Base-by-base conservation (phyloP, 2,888 invertebrate species). In the Ectemnius lituratus region DNA sequence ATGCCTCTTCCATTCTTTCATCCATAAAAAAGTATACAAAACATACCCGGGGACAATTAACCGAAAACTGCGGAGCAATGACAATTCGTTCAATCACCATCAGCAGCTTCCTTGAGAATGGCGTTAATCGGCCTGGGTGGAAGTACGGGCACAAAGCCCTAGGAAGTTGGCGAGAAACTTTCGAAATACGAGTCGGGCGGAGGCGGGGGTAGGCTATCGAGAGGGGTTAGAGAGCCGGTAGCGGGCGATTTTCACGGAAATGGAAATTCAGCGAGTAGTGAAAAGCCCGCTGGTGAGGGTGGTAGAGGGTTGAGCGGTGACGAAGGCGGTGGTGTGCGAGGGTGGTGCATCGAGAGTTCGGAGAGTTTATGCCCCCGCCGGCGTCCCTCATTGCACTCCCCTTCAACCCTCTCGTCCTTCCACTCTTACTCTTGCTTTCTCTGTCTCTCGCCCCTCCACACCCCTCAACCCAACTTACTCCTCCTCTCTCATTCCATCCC, bases 301-400 rank as follows among this genome's bases (percentile, higher is more conserved):
- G 79, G 77, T 77, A 82, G 73, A 68, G 79, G 72, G 70, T 20
- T 20, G 73, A 70, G 77, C 3, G 76, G 73, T 58, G 72, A 58
- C 78, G 75, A 63, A 73, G 76, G 67, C 79, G 74, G 77, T 80
- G 84, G 84, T 37, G 37, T 11, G 85, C 85, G 52, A 14, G 52
- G 52, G 52, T 52, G 52, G 16, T 14, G 52, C 16, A 52, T 13
- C n/a, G 14, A 37, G 37, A 52, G 52, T 85, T 85, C 83, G 81
- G 83, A 37, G 37, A 87, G 87, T 89, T 88, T 87, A 87, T 84
- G 83, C 84, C 84, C 86, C 81, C 83, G 75, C 90, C 91, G 88
- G 89, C 91, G 92, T 92, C 92, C 89, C 91, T 91, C 89, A 89
- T 90, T 91, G 72, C 71, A 66, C 82, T 69, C 78, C 69, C 79